Evolutionary conservation across 2,888 invertebrate species (phyloP).

Genomic region (Tribolium freemani): DNA sequence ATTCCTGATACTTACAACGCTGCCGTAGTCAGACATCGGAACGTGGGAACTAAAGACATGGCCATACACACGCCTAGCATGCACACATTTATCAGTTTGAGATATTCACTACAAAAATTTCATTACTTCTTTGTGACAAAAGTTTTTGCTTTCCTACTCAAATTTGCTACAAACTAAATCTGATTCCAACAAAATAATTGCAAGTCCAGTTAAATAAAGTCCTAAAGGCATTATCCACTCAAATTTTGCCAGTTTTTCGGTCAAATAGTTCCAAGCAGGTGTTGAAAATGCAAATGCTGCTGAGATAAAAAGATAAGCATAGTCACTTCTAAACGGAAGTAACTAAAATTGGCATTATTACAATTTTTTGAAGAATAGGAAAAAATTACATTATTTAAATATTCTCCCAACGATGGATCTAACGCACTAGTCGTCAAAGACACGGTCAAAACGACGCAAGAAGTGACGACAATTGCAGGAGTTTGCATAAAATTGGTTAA

Average conservation of each 20-base stretch:
- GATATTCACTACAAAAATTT: background rate
- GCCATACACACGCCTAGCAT: constrained; percentile 17
- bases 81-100: constrained; percentile 19
- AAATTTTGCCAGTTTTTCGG: constrained; percentile 11
- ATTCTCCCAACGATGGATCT: constrained; percentile 80
- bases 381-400: constrained; percentile 64
- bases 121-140: background rate
- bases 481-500: constrained; percentile 73
- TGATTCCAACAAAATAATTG: constrained; percentile 14
- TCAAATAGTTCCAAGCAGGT: constrained; percentile 31
- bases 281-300: constrained; percentile 28
- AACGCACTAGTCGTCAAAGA: constrained; percentile 80
- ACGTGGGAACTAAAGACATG: constrained; percentile 35
- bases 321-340: constrained; percentile 7
- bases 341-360: background rate
- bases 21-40: constrained; percentile 21
- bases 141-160: background rate
- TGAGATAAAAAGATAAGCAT: constrained; percentile 18
- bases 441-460: constrained; percentile 75
- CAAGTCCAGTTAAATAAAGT: constrained; percentile 10
- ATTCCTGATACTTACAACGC: constrained; percentile 39
- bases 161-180: background rate
- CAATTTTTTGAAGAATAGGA: background rate
- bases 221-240: constrained; percentile 36
- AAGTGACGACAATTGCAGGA: constrained; percentile 77